Evolutionary conservation across 1,140 invertebrate species (phyloP).

Genomic region (Ditylenchus dipsaci): DNA sequence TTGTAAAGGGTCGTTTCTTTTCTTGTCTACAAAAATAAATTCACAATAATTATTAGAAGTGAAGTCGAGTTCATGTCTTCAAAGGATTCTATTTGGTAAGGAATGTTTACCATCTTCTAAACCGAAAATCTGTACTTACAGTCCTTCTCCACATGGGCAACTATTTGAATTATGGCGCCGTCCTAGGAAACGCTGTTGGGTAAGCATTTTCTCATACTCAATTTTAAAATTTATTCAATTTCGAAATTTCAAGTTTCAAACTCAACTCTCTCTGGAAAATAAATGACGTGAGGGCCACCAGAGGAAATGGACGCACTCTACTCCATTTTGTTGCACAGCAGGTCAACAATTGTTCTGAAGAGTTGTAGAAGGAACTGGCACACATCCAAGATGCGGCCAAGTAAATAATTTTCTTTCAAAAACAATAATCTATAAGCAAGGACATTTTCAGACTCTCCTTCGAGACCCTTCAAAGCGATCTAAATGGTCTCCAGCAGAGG

Average conservation of each 20-base stretch:
- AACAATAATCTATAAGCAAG: not conserved
- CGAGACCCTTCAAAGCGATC: not conserved
- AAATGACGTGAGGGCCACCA: slow-evolving; percentile 38
- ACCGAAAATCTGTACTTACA: not conserved
- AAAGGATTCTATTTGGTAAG: slow-evolving; percentile 28
- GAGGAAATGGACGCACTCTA: slow-evolving; percentile 25
- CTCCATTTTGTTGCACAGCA: slow-evolving; percentile 36
- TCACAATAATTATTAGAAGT: slow-evolving; percentile 29
- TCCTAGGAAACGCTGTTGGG: slow-evolving; percentile 19
- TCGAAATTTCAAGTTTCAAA: slow-evolving; percentile 42
- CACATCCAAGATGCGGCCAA: slow-evolving; percentile 5
- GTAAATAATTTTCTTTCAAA: not conserved
- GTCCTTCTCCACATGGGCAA: slow-evolving; percentile 45
- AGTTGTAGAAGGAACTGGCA: not conserved
- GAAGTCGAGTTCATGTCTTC: slow-evolving; percentile 26
- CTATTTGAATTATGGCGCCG: slow-evolving; percentile 42
- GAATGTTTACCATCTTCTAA: no score
- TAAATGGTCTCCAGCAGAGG: not conserved
- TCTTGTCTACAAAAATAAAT: not conserved
- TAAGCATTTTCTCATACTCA: not conserved
- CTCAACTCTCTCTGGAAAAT: slow-evolving; percentile 45
- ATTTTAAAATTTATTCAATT: not conserved
- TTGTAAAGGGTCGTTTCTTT: not conserved
- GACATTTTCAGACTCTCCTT: not conserved
- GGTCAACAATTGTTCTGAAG: not conserved